Base-by-base conservation (phyloP, 2,888 invertebrate genomes). In the Orchestes rusci region DNA sequence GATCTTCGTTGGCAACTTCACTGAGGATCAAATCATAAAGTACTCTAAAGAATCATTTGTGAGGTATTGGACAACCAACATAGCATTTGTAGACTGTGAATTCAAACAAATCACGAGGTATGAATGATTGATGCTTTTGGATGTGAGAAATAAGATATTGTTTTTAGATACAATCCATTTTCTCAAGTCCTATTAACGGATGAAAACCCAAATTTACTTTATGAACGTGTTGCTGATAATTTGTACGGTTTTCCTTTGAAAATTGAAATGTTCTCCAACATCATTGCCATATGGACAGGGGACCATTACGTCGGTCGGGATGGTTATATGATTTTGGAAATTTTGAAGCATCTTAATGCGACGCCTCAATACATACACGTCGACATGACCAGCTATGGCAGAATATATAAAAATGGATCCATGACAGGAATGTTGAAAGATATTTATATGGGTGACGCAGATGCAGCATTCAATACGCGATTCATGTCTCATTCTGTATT, bases 81-180 rank as follows among this genome's bases (percentile, higher is more conserved):
- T n/a, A n/a, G n/a, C n/a, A n/a, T n/a, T n/a, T n/a, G n/a, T n/a
- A n/a, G n/a, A n/a, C n/a, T n/a, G n/a, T n/a, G n/a, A n/a, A n/a
- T n/a, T n/a, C n/a, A n/a, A n/a, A n/a, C n/a, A n/a, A n/a, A n/a
- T n/a, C n/a, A n/a, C n/a, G n/a, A n/a, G n/a, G n/a, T n/a, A n/a
- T n/a, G n/a, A n/a, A n/a, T n/a, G n/a, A n/a, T n/a, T n/a, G n/a
- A n/a, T n/a, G n/a, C n/a, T n/a, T n/a, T n/a, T n/a, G n/a, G n/a
- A n/a, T n/a, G n/a, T n/a, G n/a, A n/a, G n/a, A n/a, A n/a, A n/a
- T n/a, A n/a, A n/a, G n/a, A n/a, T n/a, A n/a, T n/a, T n/a, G n/a
- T n/a, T n/a, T n/a, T n/a, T n/a, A 29, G 32, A 31, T 43, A 31
- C 17, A 43, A 43, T 13, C 43, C 37, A 4, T 43, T 43, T 30